Evolutionary conservation across 2,797 vertebrate genomes (phyloP).

Genomic region (Hylomyscus alleni): DNA sequence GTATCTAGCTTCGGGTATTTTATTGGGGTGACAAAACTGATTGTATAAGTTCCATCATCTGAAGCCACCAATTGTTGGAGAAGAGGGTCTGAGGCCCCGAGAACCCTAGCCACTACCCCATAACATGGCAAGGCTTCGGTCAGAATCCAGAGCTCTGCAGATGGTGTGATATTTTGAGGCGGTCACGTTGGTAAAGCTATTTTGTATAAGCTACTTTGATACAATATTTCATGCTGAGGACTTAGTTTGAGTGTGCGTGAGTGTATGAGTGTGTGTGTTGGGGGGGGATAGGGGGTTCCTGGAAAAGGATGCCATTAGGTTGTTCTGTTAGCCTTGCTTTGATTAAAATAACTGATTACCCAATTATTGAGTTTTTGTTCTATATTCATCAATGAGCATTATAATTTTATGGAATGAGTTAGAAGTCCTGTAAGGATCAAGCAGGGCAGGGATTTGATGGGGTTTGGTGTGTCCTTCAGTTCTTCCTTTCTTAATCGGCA

Average conservation of each 20-base stretch:
- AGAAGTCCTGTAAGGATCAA: not conserved
- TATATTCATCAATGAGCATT: not conserved
- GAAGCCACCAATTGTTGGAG: not conserved
- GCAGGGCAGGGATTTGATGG: not conserved
- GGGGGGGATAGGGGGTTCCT: rapidly evolving
- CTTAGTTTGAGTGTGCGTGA: not conserved
- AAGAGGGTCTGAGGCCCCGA: not conserved
- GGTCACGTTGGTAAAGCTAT: not conserved
- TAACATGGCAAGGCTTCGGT: not conserved
- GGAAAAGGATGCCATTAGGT: not conserved
- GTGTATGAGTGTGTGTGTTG: no score
- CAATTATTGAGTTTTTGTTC: not conserved
- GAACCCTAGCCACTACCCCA: not conserved
- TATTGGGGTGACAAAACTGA: not conserved
- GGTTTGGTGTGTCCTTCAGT: not conserved
- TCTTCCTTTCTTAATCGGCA: not conserved
- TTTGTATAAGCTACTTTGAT: not conserved
- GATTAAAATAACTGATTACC: not conserved
- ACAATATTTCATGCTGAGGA: not conserved
- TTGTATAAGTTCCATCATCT: not conserved
- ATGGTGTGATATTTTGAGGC: not conserved
- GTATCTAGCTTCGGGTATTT: not conserved
- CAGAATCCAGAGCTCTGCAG: not conserved
- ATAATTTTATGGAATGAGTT: not conserved
- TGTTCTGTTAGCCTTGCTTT: conserved; percentile 5